Percentiles rank a stretch among this genome's conserved stretches.
Conservation (phyloP, 1,140 invertebrate genomes). For the Pantala flavescens region DNA sequence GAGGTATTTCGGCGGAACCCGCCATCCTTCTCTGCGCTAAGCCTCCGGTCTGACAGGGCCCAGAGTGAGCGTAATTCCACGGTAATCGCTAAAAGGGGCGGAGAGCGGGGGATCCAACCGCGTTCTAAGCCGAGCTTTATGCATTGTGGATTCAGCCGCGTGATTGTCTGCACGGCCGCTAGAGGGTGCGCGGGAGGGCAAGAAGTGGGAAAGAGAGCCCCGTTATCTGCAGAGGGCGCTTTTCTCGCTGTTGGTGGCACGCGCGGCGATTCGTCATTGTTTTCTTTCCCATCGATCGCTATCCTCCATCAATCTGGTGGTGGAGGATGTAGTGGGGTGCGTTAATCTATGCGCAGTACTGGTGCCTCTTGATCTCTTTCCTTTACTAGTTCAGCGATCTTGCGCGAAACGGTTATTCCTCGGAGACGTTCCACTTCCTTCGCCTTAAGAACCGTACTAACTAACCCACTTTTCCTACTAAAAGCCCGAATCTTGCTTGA, state of each 20-base stretch:
- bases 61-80: slow-evolving; percentile 3
- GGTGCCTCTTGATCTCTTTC: no score
- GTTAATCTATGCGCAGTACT: neutral
- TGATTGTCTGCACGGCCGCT: neutral
- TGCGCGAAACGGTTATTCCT: no score
- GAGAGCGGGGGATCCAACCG: neutral
- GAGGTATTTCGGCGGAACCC: neutral
- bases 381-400: no score
- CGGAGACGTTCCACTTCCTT: no score
- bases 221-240: neutral
- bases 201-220: neutral
- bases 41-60: neutral
- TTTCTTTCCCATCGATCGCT: neutral
- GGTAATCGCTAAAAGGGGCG: neutral
- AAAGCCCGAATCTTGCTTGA: no score
- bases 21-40: slow-evolving; percentile 2
- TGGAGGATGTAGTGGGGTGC: neutral
- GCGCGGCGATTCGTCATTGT: neutral
- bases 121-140: neutral
- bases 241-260: neutral
- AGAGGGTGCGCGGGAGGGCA: neutral
- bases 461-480: no score
- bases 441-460: no score
- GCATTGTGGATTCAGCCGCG: slow-evolving; percentile 2
- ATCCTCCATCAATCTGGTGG: neutral